Evolutionary conservation across 2,888 invertebrate genomes (phyloP).

Genomic region (Belgica antarctica): DNA sequence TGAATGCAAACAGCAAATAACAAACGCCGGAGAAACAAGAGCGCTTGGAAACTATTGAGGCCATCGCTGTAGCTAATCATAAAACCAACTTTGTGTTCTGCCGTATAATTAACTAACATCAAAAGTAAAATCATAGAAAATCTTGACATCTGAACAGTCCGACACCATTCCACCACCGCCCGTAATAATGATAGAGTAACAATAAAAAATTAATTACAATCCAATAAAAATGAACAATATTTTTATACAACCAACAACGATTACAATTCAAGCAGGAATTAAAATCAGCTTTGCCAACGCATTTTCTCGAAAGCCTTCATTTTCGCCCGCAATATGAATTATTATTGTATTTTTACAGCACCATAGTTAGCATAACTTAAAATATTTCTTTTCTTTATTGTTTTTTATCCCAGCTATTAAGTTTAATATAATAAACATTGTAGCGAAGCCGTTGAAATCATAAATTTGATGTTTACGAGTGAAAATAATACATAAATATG

Average conservation of each 20-base stretch:
- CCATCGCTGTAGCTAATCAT: constrained; percentile 22
- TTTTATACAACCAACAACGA: constrained; percentile 33
- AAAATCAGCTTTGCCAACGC: neutral
- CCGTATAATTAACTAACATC: constrained; percentile 36
- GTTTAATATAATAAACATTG: constrained; percentile 38
- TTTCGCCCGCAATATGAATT: constrained; percentile 3
- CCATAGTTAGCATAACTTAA: constrained; percentile 13
- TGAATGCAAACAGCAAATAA: constrained; percentile 33
- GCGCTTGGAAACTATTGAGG: neutral
- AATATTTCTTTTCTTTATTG: constrained; percentile 27
- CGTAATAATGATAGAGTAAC: constrained; percentile 28
- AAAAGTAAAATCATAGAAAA: constrained; percentile 10
- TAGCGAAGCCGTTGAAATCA: constrained; percentile 22
- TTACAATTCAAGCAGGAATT: constrained; percentile 24
- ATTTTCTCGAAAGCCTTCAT: neutral
- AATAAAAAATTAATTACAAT: constrained; percentile 42
- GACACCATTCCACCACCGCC: neutral
- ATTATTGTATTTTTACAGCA: constrained; percentile 16
- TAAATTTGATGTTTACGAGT: constrained; percentile 6
- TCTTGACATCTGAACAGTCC: constrained; percentile 19
- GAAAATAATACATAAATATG: neutral
- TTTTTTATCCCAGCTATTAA: constrained; percentile 36
- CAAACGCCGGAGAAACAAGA: no score
- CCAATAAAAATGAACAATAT: constrained; percentile 25
- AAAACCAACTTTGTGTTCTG: constrained; percentile 28